phyloP scores from a whole-genome alignment of 2,113 vertebrate genomes.

The Ceuthmochares aereus region DNA sequence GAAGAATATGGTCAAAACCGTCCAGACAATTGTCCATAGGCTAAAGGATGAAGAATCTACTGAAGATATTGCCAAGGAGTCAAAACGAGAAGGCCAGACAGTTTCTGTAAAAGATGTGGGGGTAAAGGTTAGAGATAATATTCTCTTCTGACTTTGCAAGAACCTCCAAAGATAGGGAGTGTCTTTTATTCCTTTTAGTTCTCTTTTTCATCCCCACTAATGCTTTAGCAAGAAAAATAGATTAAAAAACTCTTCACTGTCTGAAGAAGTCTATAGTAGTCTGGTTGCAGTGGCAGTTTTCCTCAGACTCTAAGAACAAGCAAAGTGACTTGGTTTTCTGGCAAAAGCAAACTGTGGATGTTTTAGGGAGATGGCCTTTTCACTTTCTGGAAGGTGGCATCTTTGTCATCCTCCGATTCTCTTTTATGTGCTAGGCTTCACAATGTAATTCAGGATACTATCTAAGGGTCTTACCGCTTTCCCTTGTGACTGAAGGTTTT shows the following conservation, averaged over 20 bases:
- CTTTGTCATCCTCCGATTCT: neutral
- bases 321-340: neutral
- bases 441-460: neutral
- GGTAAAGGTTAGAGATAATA: slow-evolving; percentile 84
- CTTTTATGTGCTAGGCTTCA: neutral
- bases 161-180: neutral
- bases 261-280: neutral
- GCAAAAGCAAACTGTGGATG: neutral
- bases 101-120: slow-evolving; percentile 87
- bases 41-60: slow-evolving; percentile 92
- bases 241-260: neutral
- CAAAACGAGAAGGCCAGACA: slow-evolving; percentile 83
- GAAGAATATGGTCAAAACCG: slow-evolving; percentile 99
- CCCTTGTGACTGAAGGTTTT: neutral
- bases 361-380: neutral
- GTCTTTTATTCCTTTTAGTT: neutral
- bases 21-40: slow-evolving; percentile 95
- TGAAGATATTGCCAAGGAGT: slow-evolving; percentile 83
- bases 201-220: neutral
- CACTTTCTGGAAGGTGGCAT: neutral
- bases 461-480: neutral
- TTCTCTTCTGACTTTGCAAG: neutral
- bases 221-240: neutral
- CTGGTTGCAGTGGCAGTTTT: neutral
- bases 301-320: neutral